Evolutionary conservation across 2,113 vertebrate genomes (phyloP), one percentile per base, ranked within the genome.

Genomic region (Hydrolagus affinis): DNA sequence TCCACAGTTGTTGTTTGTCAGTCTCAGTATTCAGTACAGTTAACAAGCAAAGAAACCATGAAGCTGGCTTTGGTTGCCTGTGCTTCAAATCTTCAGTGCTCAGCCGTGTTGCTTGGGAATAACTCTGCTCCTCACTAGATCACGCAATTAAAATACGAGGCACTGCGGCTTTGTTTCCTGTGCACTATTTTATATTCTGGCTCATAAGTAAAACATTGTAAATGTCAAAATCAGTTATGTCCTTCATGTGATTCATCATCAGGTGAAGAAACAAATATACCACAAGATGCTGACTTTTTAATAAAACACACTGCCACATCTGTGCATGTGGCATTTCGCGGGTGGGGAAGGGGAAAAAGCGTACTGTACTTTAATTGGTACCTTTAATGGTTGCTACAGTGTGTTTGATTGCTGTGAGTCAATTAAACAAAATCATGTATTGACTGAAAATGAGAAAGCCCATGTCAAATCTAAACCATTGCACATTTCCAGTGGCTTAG

Each of bases 61-160:
- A 44, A 44, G 44, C 44, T 44, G 44, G 6, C 44, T 44, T 44
- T 44, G 89, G 90, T 89, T 91, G 93, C 92, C 91, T 91, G 91
- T 91, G 90, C 89, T 91, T 89, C 88, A 91, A 87, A 91, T 90
- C 90, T 94, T 90, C 92, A 92, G 92, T 93, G 44, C 44, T 44
- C 44, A 3, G 44, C 44, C 1, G 44, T 44, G 23, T n/a, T 77
- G 56, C 23, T 23, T n/a, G 60, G 32, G 73, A 76, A 19, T 17
- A 76, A 44, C 32, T 6, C 32, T 76, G 9, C 73, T 19, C 14
- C 28, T 8, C 32, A 17, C 73, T 30, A 56, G 32, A 1, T 28
- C 23, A 73, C 66, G 6, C 44, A 44, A 69, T 69, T 69, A 69
- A 11, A 21, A 11, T 56, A 14, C 17, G n/a, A n/a, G 73, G 57